Percentiles rank a stretch among this genome's conserved stretches.
phyloP scores from a whole-genome alignment of 2,888 invertebrate species.

The Caenorhabditis sp. region DNA sequence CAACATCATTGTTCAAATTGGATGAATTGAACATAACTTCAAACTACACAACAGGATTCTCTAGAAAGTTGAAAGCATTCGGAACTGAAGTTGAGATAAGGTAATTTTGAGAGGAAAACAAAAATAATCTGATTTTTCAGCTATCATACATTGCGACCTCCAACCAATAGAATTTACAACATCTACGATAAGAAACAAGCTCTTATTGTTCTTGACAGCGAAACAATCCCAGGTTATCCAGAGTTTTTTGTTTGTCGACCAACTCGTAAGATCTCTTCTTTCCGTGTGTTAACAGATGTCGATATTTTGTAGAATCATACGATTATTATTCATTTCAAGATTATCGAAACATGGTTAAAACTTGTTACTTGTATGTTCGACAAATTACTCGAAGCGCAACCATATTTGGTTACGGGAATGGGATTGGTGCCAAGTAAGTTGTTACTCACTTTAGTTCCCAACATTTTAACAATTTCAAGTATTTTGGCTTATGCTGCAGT shows the following conservation, averaged over 20 bases:
- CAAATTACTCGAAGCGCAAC: not conserved
- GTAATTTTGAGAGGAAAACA: not conserved
- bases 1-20: not conserved
- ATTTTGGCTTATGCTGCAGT: not conserved
- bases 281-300: not conserved
- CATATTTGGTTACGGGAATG: not conserved
- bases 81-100: not conserved
- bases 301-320: not conserved
- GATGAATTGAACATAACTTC: not conserved
- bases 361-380: not conserved
- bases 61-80: not conserved
- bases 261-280: not conserved
- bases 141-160: too few relatives aligned
- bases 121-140: too few relatives aligned
- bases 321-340: not conserved
- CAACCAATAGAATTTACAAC: not conserved
- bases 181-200: not conserved
- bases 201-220: not conserved
- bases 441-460: too few relatives aligned
- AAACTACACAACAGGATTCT: not conserved
- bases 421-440: not conserved
- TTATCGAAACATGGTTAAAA: not conserved
- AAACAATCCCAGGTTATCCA: not conserved
- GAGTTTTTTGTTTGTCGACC: not conserved
- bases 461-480: too few relatives aligned